Evolutionary conservation across 2,888 invertebrate species (phyloP).

Genomic region (Coremacera marginata): DNA sequence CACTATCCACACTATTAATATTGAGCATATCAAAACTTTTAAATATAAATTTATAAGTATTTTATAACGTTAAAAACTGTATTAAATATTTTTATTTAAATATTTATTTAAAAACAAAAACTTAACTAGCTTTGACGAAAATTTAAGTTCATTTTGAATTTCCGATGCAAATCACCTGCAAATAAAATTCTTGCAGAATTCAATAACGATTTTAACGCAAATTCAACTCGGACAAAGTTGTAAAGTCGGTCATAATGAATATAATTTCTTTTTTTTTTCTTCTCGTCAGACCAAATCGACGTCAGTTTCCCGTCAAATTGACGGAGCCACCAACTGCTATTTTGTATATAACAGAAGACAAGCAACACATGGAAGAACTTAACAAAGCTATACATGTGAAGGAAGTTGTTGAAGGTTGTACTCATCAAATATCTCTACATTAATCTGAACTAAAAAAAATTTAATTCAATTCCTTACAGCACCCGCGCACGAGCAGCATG

Average conservation of each 20-base stretch:
- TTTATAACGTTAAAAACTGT: no score
- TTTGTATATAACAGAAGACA: slow-evolving; percentile 90
- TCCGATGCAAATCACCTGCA: no score
- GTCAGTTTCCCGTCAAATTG: slow-evolving; percentile 87
- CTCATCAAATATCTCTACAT: not conserved
- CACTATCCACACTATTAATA: no score
- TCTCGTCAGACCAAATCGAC: slow-evolving; percentile 64
- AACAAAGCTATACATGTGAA: slow-evolving; percentile 91
- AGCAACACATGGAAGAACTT: slow-evolving; percentile 89
- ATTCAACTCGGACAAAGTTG: not conserved
- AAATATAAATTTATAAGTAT: no score
- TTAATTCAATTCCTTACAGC: slow-evolving; percentile 70
- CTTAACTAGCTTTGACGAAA: no score
- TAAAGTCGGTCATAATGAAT: not conserved
- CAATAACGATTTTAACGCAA: not conserved
- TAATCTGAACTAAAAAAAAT: not conserved
- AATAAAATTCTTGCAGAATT: not conserved
- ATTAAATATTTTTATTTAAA: no score
- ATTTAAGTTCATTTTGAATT: no score
- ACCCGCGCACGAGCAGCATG: slow-evolving; percentile 90
- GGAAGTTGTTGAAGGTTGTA: slow-evolving; percentile 76
- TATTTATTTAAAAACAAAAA: no score
- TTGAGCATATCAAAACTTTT: no score
- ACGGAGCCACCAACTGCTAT: slow-evolving; percentile 92
- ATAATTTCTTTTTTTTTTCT: not conserved